Percentiles rank a stretch among this genome's conserved stretches.
Conservation (phyloP, 2,888 invertebrate species). For the Linnaemya tessellans region DNA sequence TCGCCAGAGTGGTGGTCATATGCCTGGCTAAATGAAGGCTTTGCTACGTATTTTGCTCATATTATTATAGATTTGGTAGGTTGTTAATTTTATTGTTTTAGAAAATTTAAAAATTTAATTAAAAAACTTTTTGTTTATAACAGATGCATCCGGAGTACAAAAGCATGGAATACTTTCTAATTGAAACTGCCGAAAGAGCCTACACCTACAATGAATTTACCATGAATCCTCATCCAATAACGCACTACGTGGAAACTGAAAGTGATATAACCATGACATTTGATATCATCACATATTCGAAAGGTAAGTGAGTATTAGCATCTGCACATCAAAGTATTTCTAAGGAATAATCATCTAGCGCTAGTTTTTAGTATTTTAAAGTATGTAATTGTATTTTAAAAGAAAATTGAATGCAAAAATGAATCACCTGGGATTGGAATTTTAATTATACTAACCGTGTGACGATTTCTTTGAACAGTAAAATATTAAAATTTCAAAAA, state of each 20-base stretch:
- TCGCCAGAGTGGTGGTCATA: slow-evolving; percentile 89
- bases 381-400: too few species aligned
- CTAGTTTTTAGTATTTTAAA: too few species aligned
- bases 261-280: slow-evolving; percentile 83
- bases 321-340: too few species aligned
- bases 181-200: slow-evolving; percentile 82
- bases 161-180: slow-evolving; percentile 85
- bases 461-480: too few species aligned
- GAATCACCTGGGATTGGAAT: too few species aligned
- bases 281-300: slow-evolving; percentile 87
- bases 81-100: background rate
- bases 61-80: slow-evolving; percentile 79
- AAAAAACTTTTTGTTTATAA: slow-evolving; percentile 73
- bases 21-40: slow-evolving; percentile 90
- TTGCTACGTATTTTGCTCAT: slow-evolving; percentile 84
- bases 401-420: too few species aligned
- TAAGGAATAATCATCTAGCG: too few species aligned
- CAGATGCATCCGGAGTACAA: slow-evolving; percentile 88
- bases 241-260: slow-evolving; percentile 80
- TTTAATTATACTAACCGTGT: too few species aligned
- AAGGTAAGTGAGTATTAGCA: slow-evolving; percentile 81
- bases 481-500: too few species aligned
- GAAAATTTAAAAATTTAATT: background rate
- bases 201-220: slow-evolving; percentile 77
- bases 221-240: slow-evolving; percentile 77